Conservation (phyloP, 1,140 invertebrate genomes). For the Drosophila punjabiensis region DNA sequence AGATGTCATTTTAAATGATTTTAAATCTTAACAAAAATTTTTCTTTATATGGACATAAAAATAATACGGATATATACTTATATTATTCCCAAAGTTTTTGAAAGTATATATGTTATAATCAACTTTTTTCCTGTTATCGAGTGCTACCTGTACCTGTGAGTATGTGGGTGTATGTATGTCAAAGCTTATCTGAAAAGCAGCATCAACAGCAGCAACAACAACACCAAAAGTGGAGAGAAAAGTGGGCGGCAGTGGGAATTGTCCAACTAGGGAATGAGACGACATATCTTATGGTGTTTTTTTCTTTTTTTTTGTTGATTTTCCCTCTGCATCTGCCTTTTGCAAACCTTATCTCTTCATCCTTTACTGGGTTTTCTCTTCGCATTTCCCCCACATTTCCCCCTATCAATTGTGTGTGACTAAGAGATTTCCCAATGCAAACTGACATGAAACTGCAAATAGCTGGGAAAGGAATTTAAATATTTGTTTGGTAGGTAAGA, state of each 20-base stretch:
- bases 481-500: slow-evolving; percentile 17
- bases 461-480: slow-evolving; percentile 27
- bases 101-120: background rate
- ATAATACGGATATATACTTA: too few relatives aligned
- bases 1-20: too few relatives aligned
- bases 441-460: slow-evolving; percentile 54
- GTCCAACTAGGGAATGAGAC: slow-evolving; percentile 25
- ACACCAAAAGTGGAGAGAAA: slow-evolving; percentile 11
- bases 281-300: slow-evolving; percentile 33
- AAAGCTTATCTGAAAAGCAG: slow-evolving; percentile 69
- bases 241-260: slow-evolving; percentile 19
- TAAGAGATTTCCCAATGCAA: slow-evolving; percentile 53
- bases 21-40: too few relatives aligned
- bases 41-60: too few relatives aligned
- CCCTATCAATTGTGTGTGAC: slow-evolving; percentile 28
- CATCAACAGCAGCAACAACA: slow-evolving; percentile 53
- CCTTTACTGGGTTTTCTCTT: slow-evolving; percentile 8
- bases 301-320: slow-evolving; percentile 17
- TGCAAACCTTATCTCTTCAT: slow-evolving; percentile 25
- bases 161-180: slow-evolving; percentile 29
- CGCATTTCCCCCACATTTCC: background rate
- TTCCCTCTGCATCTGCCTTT: slow-evolving; percentile 20
- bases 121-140: background rate
- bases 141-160: background rate
- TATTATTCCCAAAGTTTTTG: too few relatives aligned